These are phyloP conservation scores for Sinohyriopsis cumingii DNA, from an alignment of 2,888 invertebrate species.

Conservation along the genomic window DNA sequence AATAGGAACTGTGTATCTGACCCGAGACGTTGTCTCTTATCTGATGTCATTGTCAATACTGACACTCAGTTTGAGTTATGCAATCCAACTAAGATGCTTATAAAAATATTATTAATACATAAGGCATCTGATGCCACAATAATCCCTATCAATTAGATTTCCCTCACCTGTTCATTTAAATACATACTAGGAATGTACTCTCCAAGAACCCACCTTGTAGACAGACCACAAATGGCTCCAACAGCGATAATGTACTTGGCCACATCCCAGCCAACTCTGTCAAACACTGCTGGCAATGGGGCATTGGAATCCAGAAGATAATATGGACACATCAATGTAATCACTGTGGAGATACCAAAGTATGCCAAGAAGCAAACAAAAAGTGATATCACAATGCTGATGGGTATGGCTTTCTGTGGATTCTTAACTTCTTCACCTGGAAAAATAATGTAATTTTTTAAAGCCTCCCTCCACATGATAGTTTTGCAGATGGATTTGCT, in stretches of 20 bases:
- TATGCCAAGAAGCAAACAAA: slow-evolving; percentile 89
- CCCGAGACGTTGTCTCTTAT: too few species aligned
- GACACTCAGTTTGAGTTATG: too few species aligned
- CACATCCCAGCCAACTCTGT: slow-evolving; percentile 81
- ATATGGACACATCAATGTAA: slow-evolving; percentile 96
- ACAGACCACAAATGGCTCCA: slow-evolving; percentile 88
- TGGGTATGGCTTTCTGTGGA: slow-evolving; percentile 91
- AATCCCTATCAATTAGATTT: too few species aligned
- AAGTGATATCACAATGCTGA: slow-evolving; percentile 89
- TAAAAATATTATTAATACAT: too few species aligned
- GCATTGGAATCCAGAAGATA: slow-evolving; percentile 83
- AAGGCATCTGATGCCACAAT: too few species aligned
- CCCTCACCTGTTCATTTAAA: too few species aligned
- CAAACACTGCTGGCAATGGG: slow-evolving; percentile 84
- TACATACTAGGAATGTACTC: too few species aligned
- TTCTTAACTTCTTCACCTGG: slow-evolving; percentile 93
- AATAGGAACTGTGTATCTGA: too few species aligned
- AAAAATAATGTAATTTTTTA: slow-evolving; percentile 1
- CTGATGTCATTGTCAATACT: too few species aligned
- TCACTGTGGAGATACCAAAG: slow-evolving; percentile 90
- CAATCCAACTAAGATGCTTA: too few species aligned
- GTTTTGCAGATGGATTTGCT: neutral
- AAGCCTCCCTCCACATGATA: neutral
- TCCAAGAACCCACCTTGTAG: slow-evolving; percentile 78
- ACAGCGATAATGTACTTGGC: slow-evolving; percentile 85